phyloP scores from a whole-genome alignment of 1,140 invertebrate genomes.

The Drosophila guanche region DNA sequence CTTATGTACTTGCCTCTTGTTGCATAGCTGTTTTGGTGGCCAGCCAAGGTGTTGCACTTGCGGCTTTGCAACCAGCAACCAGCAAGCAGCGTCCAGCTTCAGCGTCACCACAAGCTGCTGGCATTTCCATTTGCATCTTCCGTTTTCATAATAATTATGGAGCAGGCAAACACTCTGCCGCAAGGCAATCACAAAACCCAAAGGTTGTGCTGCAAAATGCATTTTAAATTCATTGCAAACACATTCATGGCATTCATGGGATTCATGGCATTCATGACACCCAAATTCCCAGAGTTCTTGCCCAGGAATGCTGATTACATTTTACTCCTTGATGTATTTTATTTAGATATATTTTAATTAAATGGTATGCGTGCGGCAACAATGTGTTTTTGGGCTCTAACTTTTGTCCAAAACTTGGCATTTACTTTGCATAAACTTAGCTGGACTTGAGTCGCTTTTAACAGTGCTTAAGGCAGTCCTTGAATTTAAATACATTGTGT shows the following conservation, averaged over 20 bases:
- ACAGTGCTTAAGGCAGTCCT: background rate
- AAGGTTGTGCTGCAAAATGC: slow-evolving; percentile 4
- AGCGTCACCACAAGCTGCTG: slow-evolving; percentile 16
- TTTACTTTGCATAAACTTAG: no score
- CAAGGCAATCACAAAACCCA: slow-evolving; percentile 27
- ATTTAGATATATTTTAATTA: slow-evolving; percentile 27
- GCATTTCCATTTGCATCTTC: background rate
- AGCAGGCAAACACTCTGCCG: background rate
- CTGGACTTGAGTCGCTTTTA: background rate
- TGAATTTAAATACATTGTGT: background rate
- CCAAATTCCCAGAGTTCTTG: slow-evolving; percentile 16
- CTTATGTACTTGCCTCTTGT: slow-evolving; percentile 15
- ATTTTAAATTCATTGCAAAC: slow-evolving; percentile 33
- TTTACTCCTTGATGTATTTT: background rate
- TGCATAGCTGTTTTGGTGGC: slow-evolving; percentile 24
- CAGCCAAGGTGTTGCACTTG: slow-evolving; percentile 39
- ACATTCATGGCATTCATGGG: slow-evolving; percentile 12
- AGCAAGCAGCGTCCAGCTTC: no score
- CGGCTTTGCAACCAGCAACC: slow-evolving; percentile 14
- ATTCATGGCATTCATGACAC: slow-evolving; percentile 18
- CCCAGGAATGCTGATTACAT: slow-evolving; percentile 4
- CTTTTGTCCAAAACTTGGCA: no score
- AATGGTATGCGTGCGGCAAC: background rate
- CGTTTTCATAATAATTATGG: slow-evolving; percentile 26
- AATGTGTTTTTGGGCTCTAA: no score